A percentile compares a stretch with the other conserved stretches of the same genome.
phyloP scores from a whole-genome alignment of 2,113 vertebrate species.

The Glaucomys volans region DNA sequence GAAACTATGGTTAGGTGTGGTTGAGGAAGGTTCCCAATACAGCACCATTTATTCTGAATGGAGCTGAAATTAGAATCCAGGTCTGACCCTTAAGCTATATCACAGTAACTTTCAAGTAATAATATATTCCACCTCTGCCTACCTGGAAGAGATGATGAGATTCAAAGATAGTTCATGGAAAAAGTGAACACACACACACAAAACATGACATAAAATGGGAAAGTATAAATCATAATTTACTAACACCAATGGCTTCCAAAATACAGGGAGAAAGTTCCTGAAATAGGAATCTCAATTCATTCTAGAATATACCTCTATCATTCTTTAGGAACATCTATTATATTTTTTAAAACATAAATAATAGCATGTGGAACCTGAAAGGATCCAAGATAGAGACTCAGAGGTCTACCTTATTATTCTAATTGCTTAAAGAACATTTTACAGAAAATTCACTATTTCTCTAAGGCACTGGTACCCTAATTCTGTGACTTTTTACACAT shows the following conservation, averaged over 20 bases:
- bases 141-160: neutral
- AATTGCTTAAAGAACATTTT: conserved; percentile 19
- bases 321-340: neutral
- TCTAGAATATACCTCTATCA: neutral
- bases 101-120: neutral
- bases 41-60: neutral
- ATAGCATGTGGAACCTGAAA: neutral
- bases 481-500: conserved; percentile 29
- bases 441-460: conserved; percentile 19
- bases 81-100: neutral
- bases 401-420: neutral
- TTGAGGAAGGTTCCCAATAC: neutral
- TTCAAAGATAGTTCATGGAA: conserved; percentile 39
- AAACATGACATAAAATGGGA: conserved; percentile 48
- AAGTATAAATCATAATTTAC: conserved; percentile 15
- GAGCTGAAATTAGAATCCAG: neutral
- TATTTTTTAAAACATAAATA: neutral
- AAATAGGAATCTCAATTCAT: conserved; percentile 17
- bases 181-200: neutral
- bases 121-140: neutral
- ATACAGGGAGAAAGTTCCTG: neutral
- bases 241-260: conserved; percentile 39
- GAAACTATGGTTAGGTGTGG: neutral
- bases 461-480: conserved; percentile 20
- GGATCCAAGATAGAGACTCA: neutral